These are phyloP conservation scores for Troides oblongomaculatus DNA, from an alignment of 2,888 invertebrate species.

Conservation along the genomic window DNA sequence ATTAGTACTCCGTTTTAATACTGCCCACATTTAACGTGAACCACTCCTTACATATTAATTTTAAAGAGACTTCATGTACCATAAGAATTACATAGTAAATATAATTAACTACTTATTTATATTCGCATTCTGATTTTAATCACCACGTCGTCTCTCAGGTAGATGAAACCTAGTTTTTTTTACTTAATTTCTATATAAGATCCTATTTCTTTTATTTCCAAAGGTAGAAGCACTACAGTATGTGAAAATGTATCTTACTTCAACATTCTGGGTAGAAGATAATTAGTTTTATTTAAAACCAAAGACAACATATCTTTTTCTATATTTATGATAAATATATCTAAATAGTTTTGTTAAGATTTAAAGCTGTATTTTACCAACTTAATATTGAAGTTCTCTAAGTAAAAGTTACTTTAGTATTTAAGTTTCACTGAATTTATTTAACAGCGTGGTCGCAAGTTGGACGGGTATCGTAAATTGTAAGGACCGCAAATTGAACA, in stretches of 20 bases:
- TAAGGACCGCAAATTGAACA: constrained; percentile 27
- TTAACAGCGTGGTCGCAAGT: constrained; percentile 24
- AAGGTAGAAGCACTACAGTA: too few relatives aligned
- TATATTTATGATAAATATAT: too few relatives aligned
- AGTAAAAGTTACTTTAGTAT: constrained; percentile 15
- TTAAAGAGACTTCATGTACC: constrained; percentile 45
- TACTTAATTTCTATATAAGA: too few relatives aligned
- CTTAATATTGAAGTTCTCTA: neutral
- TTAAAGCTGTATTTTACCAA: neutral
- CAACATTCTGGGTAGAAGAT: too few relatives aligned
- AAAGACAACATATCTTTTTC: too few relatives aligned
- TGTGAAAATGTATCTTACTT: too few relatives aligned
- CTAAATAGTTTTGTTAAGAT: neutral
- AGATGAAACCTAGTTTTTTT: too few relatives aligned
- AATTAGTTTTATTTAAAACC: too few relatives aligned
- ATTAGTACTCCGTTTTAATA: constrained; percentile 73
- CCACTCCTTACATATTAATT: constrained; percentile 73
- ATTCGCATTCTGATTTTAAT: too few relatives aligned
- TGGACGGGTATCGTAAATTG: constrained; percentile 26
- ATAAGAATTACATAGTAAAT: constrained; percentile 30
- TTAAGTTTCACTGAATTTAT: constrained; percentile 27
- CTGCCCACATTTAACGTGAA: constrained; percentile 65
- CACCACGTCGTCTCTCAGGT: too few relatives aligned
- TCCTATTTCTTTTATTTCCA: too few relatives aligned
- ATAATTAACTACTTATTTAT: neutral